A percentile compares a stretch with the other conserved stretches of the same genome.
Conservation (phyloP, 1,140 invertebrate species). For the Drosophila ercepeae region DNA sequence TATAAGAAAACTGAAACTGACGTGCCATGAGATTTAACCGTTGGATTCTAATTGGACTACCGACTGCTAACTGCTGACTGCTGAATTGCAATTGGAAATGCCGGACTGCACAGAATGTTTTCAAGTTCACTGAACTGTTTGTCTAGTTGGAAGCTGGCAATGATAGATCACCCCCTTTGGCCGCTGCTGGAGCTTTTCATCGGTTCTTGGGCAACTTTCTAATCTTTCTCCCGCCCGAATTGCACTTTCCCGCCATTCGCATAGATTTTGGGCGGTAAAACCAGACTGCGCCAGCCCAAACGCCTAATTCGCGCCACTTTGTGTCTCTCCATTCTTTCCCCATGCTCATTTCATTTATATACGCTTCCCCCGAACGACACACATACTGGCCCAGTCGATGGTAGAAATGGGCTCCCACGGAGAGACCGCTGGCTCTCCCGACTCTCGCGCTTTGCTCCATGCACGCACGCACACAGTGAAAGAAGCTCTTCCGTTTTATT, state of each 20-base stretch:
- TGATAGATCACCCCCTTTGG: too few relatives aligned
- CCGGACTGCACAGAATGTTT: neutral
- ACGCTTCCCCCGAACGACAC: slow-evolving; percentile 48
- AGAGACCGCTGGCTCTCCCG: slow-evolving; percentile 13
- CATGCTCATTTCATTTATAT: slow-evolving; percentile 52
- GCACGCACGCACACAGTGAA: slow-evolving; percentile 38
- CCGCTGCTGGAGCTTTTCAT: too few relatives aligned
- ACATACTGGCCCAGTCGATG: slow-evolving; percentile 26
- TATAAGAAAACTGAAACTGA: slow-evolving; percentile 48
- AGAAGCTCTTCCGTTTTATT: slow-evolving; percentile 67
- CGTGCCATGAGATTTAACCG: slow-evolving; percentile 25
- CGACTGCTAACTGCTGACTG: too few relatives aligned
- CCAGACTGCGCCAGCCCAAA: slow-evolving; percentile 75
- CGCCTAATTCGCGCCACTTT: slow-evolving; percentile 78
- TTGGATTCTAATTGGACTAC: slow-evolving; percentile 25
- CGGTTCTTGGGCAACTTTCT: slow-evolving; percentile 42
- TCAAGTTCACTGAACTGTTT: slow-evolving; percentile 1
- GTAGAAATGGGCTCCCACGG: slow-evolving; percentile 38
- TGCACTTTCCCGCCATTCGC: slow-evolving; percentile 74
- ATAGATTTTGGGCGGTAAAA: slow-evolving; percentile 79
- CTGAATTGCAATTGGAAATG: slow-evolving; percentile 1
- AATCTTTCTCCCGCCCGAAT: slow-evolving; percentile 63
- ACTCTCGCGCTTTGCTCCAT: slow-evolving; percentile 10
- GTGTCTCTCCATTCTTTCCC: slow-evolving; percentile 63
- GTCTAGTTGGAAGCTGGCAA: too few relatives aligned